A percentile compares a stretch with the other conserved stretches of the same genome.
These are phyloP conservation scores for Rhinoraja longicauda DNA, from an alignment of 2,797 vertebrate genomes.

Conservation along the genomic window DNA sequence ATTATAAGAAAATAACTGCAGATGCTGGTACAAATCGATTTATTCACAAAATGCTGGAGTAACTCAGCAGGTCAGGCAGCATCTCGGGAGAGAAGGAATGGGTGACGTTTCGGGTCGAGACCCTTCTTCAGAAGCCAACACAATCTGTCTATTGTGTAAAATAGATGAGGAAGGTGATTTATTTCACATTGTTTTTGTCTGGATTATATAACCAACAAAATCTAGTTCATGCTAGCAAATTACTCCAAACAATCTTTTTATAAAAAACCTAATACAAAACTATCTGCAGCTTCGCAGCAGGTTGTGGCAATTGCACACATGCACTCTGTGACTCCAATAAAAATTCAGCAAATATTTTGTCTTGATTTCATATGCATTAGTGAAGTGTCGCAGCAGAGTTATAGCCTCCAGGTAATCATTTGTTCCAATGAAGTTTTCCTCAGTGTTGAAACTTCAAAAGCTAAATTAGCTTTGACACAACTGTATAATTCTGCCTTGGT, in stretches of 20 bases:
- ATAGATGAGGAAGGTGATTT: not conserved
- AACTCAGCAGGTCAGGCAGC: no score
- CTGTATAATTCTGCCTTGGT: constrained; percentile 11
- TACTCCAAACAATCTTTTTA: not conserved
- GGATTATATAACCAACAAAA: not conserved
- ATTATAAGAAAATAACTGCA: no score
- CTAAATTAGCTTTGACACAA: not conserved
- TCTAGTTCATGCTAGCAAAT: not conserved
- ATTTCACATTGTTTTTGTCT: not conserved
- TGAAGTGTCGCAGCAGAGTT: not conserved
- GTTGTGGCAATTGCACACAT: not conserved
- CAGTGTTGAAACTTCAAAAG: not conserved
- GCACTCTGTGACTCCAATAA: not conserved
- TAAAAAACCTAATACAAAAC: not conserved
- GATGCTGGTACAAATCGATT: no score
- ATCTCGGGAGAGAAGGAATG: no score
- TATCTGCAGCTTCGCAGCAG: not conserved
- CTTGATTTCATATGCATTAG: not conserved
- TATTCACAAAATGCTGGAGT: no score
- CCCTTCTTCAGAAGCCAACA: no score
- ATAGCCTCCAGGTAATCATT: constrained; percentile 2
- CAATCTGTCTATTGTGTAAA: not conserved
- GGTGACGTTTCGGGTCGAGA: no score
- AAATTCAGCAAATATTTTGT: not conserved
- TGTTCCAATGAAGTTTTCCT: not conserved